Percentiles rank a stretch among this genome's conserved stretches.
Evolutionary conservation across 2,888 invertebrate species (phyloP).

Genomic region (Agriopis leucophaearia): DNA sequence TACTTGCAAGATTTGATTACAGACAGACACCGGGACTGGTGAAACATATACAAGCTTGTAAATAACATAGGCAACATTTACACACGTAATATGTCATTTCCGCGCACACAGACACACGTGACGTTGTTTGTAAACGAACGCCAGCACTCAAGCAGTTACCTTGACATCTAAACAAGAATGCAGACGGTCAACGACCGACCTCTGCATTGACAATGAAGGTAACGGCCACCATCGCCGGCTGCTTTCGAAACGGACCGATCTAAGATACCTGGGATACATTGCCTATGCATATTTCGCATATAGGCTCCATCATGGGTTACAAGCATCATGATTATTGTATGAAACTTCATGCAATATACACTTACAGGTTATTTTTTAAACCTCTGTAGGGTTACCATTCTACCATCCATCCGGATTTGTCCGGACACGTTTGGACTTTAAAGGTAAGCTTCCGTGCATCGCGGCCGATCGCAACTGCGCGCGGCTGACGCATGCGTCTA

Average conservation of each 20-base stretch:
- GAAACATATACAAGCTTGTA: no score
- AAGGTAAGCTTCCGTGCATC: background rate
- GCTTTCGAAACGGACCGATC: slow-evolving; percentile 36
- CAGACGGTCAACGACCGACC: slow-evolving; percentile 72
- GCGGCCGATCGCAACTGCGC: no score
- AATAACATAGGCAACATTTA: background rate
- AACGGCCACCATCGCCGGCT: slow-evolving; percentile 36
- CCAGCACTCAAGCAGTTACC: slow-evolving; percentile 59
- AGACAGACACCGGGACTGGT: no score
- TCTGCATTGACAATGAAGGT: slow-evolving; percentile 62
- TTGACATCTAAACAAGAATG: slow-evolving; percentile 64
- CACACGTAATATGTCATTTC: background rate
- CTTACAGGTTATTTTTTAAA: no score
- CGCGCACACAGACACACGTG: background rate
- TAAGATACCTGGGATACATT: slow-evolving; percentile 5
- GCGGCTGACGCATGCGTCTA: no score
- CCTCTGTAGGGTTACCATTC: no score
- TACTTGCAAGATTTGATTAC: no score
- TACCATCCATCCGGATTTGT: no score
- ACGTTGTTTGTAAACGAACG: slow-evolving; percentile 58
- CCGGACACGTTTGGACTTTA: no score
- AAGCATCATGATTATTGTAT: no score
- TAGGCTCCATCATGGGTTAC: background rate
- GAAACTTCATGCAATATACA: no score
- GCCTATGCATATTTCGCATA: background rate